phyloP scores from a whole-genome alignment of 2,797 vertebrate species.

The Alectoris magna region DNA sequence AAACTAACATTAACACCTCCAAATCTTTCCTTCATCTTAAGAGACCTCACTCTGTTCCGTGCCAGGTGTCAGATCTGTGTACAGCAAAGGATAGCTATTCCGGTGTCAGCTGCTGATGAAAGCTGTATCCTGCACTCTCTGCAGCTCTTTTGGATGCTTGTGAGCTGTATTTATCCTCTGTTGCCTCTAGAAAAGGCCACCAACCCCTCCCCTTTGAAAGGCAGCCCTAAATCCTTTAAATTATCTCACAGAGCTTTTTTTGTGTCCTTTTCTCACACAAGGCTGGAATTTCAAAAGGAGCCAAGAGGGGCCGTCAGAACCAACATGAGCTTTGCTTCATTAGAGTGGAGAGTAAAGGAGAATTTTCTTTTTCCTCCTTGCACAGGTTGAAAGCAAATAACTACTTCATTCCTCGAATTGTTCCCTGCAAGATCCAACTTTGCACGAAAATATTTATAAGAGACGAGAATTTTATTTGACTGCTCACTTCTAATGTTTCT shows the following conservation, averaged over 20 bases:
- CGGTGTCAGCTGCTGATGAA: neutral
- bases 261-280: conserved; percentile 58
- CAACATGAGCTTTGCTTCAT: conserved; percentile 50
- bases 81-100: neutral
- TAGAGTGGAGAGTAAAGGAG: conserved; percentile 31
- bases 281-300: conserved; percentile 68
- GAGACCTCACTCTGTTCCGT: neutral
- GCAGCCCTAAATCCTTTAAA: conserved; percentile 65
- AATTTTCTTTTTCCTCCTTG: conserved; percentile 43
- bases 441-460: conserved; percentile 57
- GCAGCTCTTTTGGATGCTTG: conserved; percentile 32
- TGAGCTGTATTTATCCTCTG: conserved; percentile 3
- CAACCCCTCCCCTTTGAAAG: conserved; percentile 44
- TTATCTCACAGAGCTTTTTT: conserved; percentile 61
- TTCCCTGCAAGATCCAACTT: conserved; percentile 36
- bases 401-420: conserved; percentile 44
- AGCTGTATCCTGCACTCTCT: neutral
- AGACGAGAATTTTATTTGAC: conserved; percentile 67
- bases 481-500: conserved; percentile 57
- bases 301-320: conserved; percentile 35
- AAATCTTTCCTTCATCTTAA: neutral
- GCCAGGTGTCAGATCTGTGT: neutral
- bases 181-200: conserved; percentile 52
- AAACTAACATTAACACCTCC: neutral
- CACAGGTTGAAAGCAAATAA: conserved; percentile 51